Evolutionary conservation across 2,888 invertebrate species (phyloP), one percentile per base, ranked within the genome.

Genomic region (Tipula vernalis): DNA sequence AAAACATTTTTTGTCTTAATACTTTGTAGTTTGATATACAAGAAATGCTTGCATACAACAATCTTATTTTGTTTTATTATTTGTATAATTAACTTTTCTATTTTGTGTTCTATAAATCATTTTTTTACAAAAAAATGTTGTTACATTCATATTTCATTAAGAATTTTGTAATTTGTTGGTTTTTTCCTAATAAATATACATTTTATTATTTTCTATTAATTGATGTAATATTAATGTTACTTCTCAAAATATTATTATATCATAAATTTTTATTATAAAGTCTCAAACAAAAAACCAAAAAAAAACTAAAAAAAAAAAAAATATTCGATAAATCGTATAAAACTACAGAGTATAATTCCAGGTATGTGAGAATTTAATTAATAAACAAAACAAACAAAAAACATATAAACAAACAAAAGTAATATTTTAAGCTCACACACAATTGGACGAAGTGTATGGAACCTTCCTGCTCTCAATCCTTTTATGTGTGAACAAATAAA

Each of bases 321-420:
- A 71, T 71, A 71, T 39, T 71, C 71, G 71, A 28, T 71, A 28
- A 71, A 71, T 28, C 28, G 71, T 71, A 71, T 71, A 71, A 71
- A 71, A 71, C 71, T 71, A 71, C 71, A 28, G 71, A 71, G 71
- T 71, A 71, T 84, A 84, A 39, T 83, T 13, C n/a, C 84, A 84
- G 84, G 84, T 84, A 84, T 84, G 84, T 84, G 84, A 84, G 41
- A 84, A 84, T 84, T 84, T 84, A 84, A 84, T 84, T 84, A 84
- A 84, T 84, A 84, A 84, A 84, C 84, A 84, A 36, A 84, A 83
- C 83, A 83, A 83, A 84, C 84, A 39, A 28, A 28, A 28, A 28
- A 84, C 8, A 39, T n/a, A 84, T 39, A 39, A 83, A 36, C 83
- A 5, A 83, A 12, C n/a, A 83, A 84, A 84, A 84, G 15, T 84